phyloP scores from a whole-genome alignment of 2,888 invertebrate genomes.

The Ariolimax columbianus region DNA sequence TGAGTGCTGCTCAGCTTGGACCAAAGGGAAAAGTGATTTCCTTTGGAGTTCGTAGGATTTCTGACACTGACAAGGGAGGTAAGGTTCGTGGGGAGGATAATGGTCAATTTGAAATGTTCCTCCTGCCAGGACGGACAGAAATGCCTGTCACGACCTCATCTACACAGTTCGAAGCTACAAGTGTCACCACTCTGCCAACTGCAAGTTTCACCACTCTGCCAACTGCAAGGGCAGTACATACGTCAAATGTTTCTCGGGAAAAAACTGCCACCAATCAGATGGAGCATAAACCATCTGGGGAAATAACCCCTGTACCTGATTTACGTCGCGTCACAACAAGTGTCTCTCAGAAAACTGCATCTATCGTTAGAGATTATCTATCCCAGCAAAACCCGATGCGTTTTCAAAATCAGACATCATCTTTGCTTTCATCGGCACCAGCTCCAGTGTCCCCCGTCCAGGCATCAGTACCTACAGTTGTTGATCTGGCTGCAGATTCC shows the following conservation, averaged over 20 bases:
- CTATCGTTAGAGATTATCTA: slow-evolving; percentile 32
- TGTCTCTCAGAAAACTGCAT: slow-evolving; percentile 31
- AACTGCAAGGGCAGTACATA: not conserved
- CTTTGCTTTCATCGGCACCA: not conserved
- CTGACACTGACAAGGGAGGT: not conserved
- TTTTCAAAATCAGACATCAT: not conserved
- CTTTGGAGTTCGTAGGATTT: slow-evolving; percentile 17
- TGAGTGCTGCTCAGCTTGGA: not conserved
- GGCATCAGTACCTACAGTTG: slow-evolving; percentile 4
- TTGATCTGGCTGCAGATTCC: not conserved
- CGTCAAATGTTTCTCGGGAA: not conserved
- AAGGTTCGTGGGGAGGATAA: not conserved
- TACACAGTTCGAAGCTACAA: not conserved
- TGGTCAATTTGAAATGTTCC: slow-evolving; percentile 39
- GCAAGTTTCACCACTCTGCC: not conserved
- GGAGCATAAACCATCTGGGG: slow-evolving; percentile 8
- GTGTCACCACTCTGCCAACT: no score
- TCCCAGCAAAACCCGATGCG: slow-evolving; percentile 20
- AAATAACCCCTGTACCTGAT: not conserved
- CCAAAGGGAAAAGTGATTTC: slow-evolving; percentile 33
- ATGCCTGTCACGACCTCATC: not conserved
- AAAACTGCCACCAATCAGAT: not conserved
- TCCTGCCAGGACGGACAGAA: slow-evolving; percentile 10
- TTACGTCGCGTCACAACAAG: slow-evolving; percentile 32
- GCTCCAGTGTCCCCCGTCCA: not conserved